A percentile compares a stretch with the other conserved stretches of the same genome.
Conservation (phyloP, 2,797 vertebrate genomes). For the Coregonus sp. region DNA sequence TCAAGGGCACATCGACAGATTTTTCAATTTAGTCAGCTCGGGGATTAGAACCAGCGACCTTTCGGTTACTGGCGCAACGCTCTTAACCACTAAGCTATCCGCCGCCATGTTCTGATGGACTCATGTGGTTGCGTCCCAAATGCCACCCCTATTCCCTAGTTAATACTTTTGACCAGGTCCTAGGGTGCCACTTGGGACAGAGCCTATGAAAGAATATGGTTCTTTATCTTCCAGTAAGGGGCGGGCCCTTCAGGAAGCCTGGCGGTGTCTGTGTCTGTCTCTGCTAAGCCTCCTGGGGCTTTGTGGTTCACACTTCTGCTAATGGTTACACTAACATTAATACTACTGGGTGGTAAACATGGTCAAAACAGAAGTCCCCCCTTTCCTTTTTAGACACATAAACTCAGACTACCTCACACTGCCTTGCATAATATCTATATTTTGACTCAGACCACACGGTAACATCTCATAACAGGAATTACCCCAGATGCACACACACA, state of each 20-base stretch:
- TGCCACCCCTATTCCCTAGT: too few relatives aligned
- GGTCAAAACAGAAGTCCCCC: not conserved
- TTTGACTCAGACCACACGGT: not conserved
- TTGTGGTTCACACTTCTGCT: slow-evolving; percentile 29
- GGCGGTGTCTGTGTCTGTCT: slow-evolving; percentile 25
- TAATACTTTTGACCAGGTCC: too few relatives aligned
- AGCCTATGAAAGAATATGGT: too few relatives aligned
- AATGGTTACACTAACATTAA: not conserved
- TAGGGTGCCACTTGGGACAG: too few relatives aligned
- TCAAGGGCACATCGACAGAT: too few relatives aligned
- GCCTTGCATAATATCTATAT: slow-evolving; percentile 3
- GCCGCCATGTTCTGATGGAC: too few relatives aligned
- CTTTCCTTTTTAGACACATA: not conserved
- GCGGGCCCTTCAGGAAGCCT: slow-evolving; percentile 50
- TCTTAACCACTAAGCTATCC: too few relatives aligned
- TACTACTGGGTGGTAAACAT: slow-evolving; percentile 3
- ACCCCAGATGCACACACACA: not conserved
- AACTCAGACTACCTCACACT: not conserved
- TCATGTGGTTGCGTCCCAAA: too few relatives aligned
- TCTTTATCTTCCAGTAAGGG: slow-evolving; percentile 30
- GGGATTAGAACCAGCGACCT: too few relatives aligned
- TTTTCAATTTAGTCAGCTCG: too few relatives aligned
- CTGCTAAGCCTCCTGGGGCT: slow-evolving; percentile 21
- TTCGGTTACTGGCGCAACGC: too few relatives aligned
- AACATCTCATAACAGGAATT: not conserved